Percentiles rank a stretch among this genome's conserved stretches.
Evolutionary conservation across 30 jellyfish, hydroid and myxozoan species (phyloP).

Genomic region (Aurelia aurita): DNA sequence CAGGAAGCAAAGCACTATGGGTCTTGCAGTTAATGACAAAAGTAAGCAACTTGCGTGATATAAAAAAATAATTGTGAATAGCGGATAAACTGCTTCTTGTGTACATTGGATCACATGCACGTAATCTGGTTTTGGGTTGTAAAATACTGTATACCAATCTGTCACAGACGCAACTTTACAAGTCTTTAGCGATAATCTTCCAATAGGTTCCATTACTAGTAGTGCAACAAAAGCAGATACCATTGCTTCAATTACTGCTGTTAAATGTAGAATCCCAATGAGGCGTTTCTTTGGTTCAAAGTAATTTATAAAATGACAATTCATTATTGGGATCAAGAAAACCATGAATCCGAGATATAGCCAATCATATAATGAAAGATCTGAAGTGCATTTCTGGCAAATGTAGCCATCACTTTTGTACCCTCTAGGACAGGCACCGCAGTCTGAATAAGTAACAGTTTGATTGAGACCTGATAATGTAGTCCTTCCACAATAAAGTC

Average conservation of each 20-base stretch:
- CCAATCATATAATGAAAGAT: conserved; percentile 78
- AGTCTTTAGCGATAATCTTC: conserved; percentile 50
- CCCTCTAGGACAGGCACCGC: conserved; percentile 90
- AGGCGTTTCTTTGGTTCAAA: conserved; percentile 58
- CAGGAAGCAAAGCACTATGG: conserved; percentile 21
- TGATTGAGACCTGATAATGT: not conserved
- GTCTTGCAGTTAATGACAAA: conserved; percentile 61
- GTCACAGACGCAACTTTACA: conserved; percentile 74
- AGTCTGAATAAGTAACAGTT: conserved; percentile 34
- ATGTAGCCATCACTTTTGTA: conserved; percentile 78
- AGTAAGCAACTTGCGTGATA: conserved; percentile 66
- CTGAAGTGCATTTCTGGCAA: conserved; percentile 75
- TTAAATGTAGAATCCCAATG: conserved; percentile 54
- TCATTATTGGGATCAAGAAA: conserved; percentile 55
- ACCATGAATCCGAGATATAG: conserved; percentile 89
- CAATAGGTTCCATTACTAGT: conserved; percentile 79
- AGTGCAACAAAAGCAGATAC: conserved; percentile 56
- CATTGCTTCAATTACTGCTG: conserved; percentile 65
- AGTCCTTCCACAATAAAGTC: conserved; percentile 85
- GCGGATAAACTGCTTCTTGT: conserved; percentile 95
- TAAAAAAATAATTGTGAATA: conserved; percentile 68
- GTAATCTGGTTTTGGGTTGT: conserved; percentile 79
- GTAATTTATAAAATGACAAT: conserved; percentile 70
- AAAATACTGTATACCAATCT: conserved; percentile 95
- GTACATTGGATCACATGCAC: conserved; percentile 69